These are phyloP conservation scores for Zaprionus ghesquierei DNA, from an alignment of 1,140 invertebrate species.

Conservation along the genomic window DNA sequence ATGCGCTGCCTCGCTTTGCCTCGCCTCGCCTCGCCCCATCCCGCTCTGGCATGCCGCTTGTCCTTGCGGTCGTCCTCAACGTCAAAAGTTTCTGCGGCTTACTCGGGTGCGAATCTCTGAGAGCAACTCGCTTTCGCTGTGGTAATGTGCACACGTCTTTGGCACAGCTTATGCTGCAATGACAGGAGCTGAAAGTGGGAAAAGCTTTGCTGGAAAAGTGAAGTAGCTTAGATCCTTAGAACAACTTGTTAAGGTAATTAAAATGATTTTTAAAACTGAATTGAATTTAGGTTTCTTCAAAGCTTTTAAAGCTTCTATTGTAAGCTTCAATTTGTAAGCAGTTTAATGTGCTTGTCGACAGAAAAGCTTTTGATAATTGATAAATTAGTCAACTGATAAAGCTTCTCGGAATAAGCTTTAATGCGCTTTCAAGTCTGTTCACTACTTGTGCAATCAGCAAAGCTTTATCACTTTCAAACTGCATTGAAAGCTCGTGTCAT, in stretches of 20 bases:
- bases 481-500: conserved; percentile 16
- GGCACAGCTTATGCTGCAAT: conserved; percentile 49
- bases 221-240: too few relatives aligned
- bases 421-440: neutral
- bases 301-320: too few relatives aligned
- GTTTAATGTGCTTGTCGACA: too few relatives aligned
- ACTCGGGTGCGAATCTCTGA: conserved; percentile 44
- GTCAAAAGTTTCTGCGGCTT: conserved; percentile 73
- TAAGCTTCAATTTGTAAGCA: too few relatives aligned
- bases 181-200: conserved; percentile 12
- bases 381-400: fast-evolving
- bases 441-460: neutral
- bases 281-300: too few relatives aligned
- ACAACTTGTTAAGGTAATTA: too few relatives aligned
- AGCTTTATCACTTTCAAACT: neutral
- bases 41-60: conserved; percentile 11
- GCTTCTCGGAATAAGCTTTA: too few relatives aligned
- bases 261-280: too few relatives aligned
- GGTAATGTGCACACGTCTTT: conserved; percentile 58
- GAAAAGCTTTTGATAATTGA: neutral
- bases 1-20: neutral
- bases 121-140: conserved; percentile 22
- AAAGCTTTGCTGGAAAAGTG: neutral
- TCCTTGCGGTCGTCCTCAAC: conserved; percentile 44
- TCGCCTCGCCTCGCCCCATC: neutral